These are phyloP conservation scores for Pachycephus smyrnensis DNA, from an alignment of 2,888 invertebrate species.

Conservation along the genomic window DNA sequence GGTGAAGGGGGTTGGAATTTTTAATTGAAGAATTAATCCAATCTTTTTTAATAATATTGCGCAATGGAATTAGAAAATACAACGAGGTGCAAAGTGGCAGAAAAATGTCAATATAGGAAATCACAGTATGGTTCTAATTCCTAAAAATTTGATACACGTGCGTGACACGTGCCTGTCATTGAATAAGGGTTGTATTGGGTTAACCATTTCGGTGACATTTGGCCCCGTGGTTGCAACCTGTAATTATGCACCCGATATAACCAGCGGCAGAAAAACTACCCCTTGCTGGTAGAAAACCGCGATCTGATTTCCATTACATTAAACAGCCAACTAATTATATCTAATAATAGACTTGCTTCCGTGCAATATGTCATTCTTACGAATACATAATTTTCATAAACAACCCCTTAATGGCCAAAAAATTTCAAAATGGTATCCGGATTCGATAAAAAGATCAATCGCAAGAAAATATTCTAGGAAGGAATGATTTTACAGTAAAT, in stretches of 20 bases:
- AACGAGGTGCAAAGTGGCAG: not conserved
- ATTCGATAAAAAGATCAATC: not conserved
- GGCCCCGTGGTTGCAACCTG: conserved; percentile 48
- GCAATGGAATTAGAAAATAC: not conserved
- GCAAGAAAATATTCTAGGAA: not conserved
- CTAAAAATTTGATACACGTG: conserved; percentile 51
- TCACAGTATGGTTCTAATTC: not conserved
- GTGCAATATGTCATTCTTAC: not conserved
- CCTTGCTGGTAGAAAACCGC: not conserved
- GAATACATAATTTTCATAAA: not conserved
- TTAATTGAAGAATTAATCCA: not conserved
- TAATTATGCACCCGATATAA: conserved; percentile 44
- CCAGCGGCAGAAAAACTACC: not conserved
- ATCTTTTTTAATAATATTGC: not conserved
- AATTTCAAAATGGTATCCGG: not conserved
- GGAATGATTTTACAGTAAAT: not conserved
- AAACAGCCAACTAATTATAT: not conserved
- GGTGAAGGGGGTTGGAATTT: not conserved
- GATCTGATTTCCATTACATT: conserved; percentile 8
- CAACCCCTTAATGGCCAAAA: not conserved
- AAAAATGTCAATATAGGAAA: not conserved
- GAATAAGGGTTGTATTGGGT: conserved; percentile 46
- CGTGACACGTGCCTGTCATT: conserved; percentile 49
- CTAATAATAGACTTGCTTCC: not conserved
- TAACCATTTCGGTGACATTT: conserved; percentile 59